Percentiles rank a stretch among this genome's conserved stretches.
Conservation (phyloP, 2,113 vertebrate genomes). For the Lampris megalopsis region DNA sequence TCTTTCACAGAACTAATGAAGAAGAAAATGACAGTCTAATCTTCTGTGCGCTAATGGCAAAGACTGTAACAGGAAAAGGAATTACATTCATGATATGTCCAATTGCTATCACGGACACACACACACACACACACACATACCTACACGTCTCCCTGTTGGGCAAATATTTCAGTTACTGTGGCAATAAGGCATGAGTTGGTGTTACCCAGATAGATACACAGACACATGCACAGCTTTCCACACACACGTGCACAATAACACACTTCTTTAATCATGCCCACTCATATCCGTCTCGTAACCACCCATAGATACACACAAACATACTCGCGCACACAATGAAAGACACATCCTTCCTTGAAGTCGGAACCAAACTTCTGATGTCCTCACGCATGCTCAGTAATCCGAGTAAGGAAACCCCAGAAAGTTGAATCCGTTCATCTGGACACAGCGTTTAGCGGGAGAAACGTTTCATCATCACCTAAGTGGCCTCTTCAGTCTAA, state of each 20-base stretch:
- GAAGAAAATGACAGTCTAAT: conserved; percentile 55
- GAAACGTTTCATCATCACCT: too few species aligned
- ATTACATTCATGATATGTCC: not conserved
- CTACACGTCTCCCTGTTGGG: too few species aligned
- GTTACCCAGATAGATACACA: not conserved
- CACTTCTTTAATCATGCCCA: conserved; percentile 1
- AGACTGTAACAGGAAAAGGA: conserved; percentile 15
- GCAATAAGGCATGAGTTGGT: too few species aligned
- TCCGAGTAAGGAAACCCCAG: too few species aligned
- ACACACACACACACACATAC: not conserved
- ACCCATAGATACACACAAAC: not conserved
- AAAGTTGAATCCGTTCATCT: too few species aligned
- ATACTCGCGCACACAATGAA: not conserved
- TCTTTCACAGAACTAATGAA: conserved; percentile 43
- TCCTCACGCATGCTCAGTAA: too few species aligned
- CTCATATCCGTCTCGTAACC: not conserved
- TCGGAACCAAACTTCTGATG: too few species aligned
- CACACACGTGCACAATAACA: not conserved
- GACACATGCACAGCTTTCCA: conserved; percentile 4
- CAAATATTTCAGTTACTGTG: too few species aligned
- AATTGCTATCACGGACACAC: not conserved
- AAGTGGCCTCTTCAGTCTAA: too few species aligned
- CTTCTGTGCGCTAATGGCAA: conserved; percentile 2
- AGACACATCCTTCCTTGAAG: not conserved
- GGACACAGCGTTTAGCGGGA: too few species aligned